Percentiles rank a stretch among this genome's conserved stretches.
These are phyloP conservation scores for Serranochromis macrocephalus DNA, from an alignment of 2,113 vertebrate genomes.

Conservation along the genomic window DNA sequence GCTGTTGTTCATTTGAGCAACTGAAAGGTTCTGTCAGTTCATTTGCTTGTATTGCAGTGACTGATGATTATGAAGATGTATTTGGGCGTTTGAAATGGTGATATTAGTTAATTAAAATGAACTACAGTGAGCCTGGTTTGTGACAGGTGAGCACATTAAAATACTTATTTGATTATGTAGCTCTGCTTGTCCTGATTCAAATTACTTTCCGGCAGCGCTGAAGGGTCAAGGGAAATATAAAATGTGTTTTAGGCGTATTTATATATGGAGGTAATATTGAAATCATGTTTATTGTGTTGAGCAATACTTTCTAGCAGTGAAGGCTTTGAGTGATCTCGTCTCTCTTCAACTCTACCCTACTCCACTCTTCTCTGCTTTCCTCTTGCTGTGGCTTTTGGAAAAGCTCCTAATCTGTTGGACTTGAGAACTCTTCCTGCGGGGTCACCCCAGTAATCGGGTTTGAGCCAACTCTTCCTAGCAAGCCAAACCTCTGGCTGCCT, in stretches of 20 bases:
- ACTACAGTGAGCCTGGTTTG: not conserved
- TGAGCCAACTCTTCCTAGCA: conserved; percentile 17
- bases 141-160: not conserved
- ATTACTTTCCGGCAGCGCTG: not conserved
- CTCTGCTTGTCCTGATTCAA: not conserved
- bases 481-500: conserved; percentile 60
- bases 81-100: not conserved
- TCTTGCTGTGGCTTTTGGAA: conserved; percentile 19
- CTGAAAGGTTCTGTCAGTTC: not conserved
- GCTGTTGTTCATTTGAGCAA: not conserved
- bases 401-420: conserved; percentile 18
- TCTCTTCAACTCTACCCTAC: not conserved
- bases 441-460: conserved; percentile 19
- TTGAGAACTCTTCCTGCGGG: conserved; percentile 28
- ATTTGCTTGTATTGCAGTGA: not conserved
- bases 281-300: not conserved
- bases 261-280: not conserved
- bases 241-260: not conserved
- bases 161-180: not conserved
- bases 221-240: not conserved
- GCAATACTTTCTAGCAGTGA: not conserved
- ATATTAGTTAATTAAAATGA: not conserved
- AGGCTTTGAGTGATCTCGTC: not conserved
- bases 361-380: not conserved
- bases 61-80: not conserved